phyloP scores from a whole-genome alignment of 2,888 invertebrate species.

The Epinotia demarniana region DNA sequence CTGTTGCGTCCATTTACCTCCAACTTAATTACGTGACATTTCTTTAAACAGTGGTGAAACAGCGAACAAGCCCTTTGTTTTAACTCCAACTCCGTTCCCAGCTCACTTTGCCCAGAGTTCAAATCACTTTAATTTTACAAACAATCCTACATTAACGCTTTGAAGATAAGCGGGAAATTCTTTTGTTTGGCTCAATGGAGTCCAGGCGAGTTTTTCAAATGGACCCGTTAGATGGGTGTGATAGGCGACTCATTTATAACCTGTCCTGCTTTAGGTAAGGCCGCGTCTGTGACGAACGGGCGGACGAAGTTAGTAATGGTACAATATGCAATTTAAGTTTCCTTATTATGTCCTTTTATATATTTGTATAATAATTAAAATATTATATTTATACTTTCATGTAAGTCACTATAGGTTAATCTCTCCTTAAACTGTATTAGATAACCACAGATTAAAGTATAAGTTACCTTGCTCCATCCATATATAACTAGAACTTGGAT shows the following conservation, averaged over 20 bases:
- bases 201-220: slow-evolving; percentile 48
- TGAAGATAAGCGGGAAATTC: slow-evolving; percentile 37
- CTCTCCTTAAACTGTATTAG: too few relatives aligned
- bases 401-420: too few relatives aligned
- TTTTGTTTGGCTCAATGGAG: slow-evolving; percentile 30
- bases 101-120: slow-evolving; percentile 16
- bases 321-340: too few relatives aligned
- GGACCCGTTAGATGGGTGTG: slow-evolving; percentile 59
- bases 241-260: slow-evolving; percentile 56
- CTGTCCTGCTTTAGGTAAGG: slow-evolving; percentile 21
- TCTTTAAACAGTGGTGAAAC: neutral
- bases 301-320: neutral
- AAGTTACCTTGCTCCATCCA: too few relatives aligned
- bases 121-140: slow-evolving; percentile 35
- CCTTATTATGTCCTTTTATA: too few relatives aligned
- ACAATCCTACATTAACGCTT: slow-evolving; percentile 21
- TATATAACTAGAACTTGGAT: too few relatives aligned
- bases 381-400: too few relatives aligned
- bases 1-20: neutral
- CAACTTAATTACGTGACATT: slow-evolving; percentile 12
- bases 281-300: neutral
- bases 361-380: too few relatives aligned
- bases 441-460: too few relatives aligned
- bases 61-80: slow-evolving; percentile 30
- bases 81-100: neutral